Evolutionary conservation across 2,888 invertebrate species (phyloP).

Genomic region (Frankliniella fusca): DNA sequence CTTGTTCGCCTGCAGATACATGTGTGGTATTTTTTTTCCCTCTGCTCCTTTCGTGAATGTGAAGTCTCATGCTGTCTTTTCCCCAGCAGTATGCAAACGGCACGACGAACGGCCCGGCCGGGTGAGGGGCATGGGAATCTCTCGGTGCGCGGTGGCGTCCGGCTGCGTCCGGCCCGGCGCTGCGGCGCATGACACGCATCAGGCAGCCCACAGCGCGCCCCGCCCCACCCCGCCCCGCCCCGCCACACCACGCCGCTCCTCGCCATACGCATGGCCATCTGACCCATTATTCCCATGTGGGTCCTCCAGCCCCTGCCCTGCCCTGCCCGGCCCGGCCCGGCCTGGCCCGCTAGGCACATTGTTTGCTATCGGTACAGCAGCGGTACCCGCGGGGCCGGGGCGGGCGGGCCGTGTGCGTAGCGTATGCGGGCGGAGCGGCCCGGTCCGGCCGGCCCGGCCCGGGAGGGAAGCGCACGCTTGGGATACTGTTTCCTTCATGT

Average conservation of each 20-base stretch:
- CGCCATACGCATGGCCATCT: not conserved
- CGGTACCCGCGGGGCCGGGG: not conserved
- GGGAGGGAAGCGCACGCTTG: too few species aligned
- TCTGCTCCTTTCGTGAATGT: too few species aligned
- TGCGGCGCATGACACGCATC: not conserved
- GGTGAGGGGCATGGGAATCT: not conserved
- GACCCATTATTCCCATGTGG: slow-evolving; percentile 7
- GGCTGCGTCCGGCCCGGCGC: not conserved
- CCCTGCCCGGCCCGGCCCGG: too few species aligned
- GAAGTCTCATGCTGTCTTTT: too few species aligned
- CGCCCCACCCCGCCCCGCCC: not conserved
- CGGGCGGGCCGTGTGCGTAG: not conserved
- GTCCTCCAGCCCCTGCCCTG: not conserved
- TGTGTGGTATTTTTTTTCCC: too few species aligned
- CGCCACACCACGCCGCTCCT: not conserved
- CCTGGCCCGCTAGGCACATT: slow-evolving; percentile 16
- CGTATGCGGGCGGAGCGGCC: not conserved
- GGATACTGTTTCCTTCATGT: too few species aligned
- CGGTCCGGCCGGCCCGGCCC: not conserved
- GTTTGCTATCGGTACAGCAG: not conserved
- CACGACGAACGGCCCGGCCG: too few species aligned
- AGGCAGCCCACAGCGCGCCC: not conserved
- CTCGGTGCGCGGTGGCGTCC: not conserved
- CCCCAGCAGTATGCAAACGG: too few species aligned
- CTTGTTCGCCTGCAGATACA: too few species aligned